Conservation (phyloP, 2,888 invertebrate species). For the Sinelater perroti region DNA sequence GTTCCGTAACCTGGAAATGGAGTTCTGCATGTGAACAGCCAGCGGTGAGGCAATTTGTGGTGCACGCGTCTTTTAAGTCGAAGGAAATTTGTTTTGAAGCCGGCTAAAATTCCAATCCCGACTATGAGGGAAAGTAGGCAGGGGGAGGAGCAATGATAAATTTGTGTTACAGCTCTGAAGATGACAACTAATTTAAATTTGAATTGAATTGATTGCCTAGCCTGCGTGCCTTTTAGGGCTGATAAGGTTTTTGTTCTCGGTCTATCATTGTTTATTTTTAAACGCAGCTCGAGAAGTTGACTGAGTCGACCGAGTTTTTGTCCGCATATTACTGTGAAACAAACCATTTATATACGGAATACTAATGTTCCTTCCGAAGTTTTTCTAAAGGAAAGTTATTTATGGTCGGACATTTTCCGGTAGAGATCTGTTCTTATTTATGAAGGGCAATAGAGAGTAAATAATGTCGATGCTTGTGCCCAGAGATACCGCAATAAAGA, state of each 20-base stretch:
- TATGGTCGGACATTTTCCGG: conserved; percentile 9
- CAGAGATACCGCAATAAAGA: conserved; percentile 24
- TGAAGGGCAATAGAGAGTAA: conserved; percentile 23
- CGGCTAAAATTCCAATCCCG: not conserved
- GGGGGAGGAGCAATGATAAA: not conserved
- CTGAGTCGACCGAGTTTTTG: too few relatives aligned
- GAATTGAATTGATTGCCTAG: conserved; percentile 6
- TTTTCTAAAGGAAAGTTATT: conserved; percentile 7
- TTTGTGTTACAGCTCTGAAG: conserved; percentile 2
- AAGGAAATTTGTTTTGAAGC: not conserved
- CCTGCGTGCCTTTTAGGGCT: conserved; percentile 1
- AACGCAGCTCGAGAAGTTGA: too few relatives aligned
- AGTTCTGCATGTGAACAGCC: not conserved
- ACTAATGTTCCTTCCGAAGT: conserved; percentile 1
- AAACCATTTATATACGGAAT: too few relatives aligned
- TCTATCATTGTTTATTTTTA: too few relatives aligned
- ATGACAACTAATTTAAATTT: conserved; percentile 8
- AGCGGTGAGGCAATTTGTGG: not conserved
- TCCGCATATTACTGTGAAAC: too few relatives aligned
- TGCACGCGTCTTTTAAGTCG: not conserved
- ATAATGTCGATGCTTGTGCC: conserved; percentile 20
- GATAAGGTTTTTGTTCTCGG: conserved; percentile 4
- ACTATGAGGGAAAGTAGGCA: too few relatives aligned
- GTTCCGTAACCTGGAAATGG: conserved; percentile 11
- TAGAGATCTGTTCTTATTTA: conserved; percentile 16